Evolutionary conservation across 2,888 invertebrate species (phyloP), one percentile per base, ranked within the genome.

Genomic region (Hypselothyrea guttata): DNA sequence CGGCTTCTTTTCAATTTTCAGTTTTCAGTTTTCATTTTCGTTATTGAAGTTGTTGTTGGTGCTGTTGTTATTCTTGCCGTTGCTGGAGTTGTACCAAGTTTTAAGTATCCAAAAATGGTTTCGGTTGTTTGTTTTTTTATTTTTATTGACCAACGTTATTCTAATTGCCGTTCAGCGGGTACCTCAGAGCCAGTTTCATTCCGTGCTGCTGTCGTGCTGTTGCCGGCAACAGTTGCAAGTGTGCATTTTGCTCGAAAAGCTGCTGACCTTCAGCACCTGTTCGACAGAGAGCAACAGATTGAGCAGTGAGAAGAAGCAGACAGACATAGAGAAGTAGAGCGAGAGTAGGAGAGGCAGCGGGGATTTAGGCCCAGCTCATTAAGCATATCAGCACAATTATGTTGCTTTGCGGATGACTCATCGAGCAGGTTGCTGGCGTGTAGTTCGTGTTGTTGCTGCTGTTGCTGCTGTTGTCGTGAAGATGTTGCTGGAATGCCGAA

Each of bases 221-320:
- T 68, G 33, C 54, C 42, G 46, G 67, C 46, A 41, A 27, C 41
- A 44, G 45, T 38, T 37, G 41, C 59, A 34, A 33, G n/a, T 12
- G 9, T 18, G 22, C 22, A 22, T 2, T 22, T 22, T 22, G 22
- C 31, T 27, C 56, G 62, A 71, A 78, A 82, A 76, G 82, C 53
- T 48, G 79, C 74, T 86, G 81, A 81, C 81, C 81, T 81, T 81
- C 86, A 60, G 22, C 66, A 81, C 86, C 79, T 85, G 85, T 82
- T 84, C 56, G 71, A 58, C 22, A 22, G 35, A 57, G 42, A 47
- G 22, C 22, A 5, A 22, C 2, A 22, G 22, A 22, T 5, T 22
- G 5, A 22, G 22, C 22, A 22, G n/a, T n/a, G 30, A 27, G 38
- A 57, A 27, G 27, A 27, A 7, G 27, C 4, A 27, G 4, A 27